Base-by-base conservation (phyloP, 1,140 invertebrate genomes). In the Caenorhabditis briggsae region DNA sequence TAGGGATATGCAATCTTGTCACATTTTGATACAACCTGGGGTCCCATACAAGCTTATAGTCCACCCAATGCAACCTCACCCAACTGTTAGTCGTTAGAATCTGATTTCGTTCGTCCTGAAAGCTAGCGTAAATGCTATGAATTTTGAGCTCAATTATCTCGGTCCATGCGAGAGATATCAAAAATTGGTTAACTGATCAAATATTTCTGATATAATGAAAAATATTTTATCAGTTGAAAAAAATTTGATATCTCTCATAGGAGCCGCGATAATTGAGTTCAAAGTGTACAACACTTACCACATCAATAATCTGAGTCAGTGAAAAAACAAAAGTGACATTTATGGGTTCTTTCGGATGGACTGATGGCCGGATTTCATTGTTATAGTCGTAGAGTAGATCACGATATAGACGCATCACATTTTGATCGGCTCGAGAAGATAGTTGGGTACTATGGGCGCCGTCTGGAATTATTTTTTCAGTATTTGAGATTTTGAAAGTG, bases 21-120 rank as follows among this genome's bases (percentile, higher is more conserved):
- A 98, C 95, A 14, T 96, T 96, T 0, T 96, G 96, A 90, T 97
- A 98, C 89, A 98, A 96, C 82, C 95, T 95, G 0, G 97, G 97
- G 90, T 97, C 95, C 97, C 97, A 98, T 55, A 94, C 94, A 53
- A 98, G 92, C 92, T 97, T 97, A 92, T 97, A 97, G 92, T 98
- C 97, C 88, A 95, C 82, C 89, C 90, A 89, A 87, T 92, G 90
- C 94, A 96, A 96, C 93, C 96, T 95, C 14, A 97, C 95, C 96
- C 96, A 97, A 23, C 97, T 94, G 92, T 97, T 97, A 12, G 96
- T 97, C 87, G 96, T 97, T 95, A 97, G 96, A 91, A 93, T 92
- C 85, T 93, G 93, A 82, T 93, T 93, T 9, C 92, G 85, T 86
- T 92, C 91, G 82, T 92, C 92, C 91, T 91, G 65, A 88, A 88